Percentiles rank a stretch among this genome's conserved stretches.
These are phyloP conservation scores for Empidonax alnorum DNA, from an alignment of 2,113 vertebrate species.

Conservation along the genomic window DNA sequence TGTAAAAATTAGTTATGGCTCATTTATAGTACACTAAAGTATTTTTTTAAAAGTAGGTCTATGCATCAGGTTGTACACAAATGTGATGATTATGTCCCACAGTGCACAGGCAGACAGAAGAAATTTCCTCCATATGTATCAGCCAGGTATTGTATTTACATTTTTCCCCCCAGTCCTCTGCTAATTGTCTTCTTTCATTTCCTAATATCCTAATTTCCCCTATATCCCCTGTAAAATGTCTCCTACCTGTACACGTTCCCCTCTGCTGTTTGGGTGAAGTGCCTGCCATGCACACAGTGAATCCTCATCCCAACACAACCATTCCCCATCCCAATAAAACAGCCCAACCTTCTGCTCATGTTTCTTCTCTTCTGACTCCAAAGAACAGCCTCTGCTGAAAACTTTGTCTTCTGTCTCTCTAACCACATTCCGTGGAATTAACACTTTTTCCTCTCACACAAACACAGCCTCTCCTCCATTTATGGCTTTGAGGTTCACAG, in stretches of 20 bases:
- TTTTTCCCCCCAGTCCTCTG: not conserved
- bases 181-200: not conserved
- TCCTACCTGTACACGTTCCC: accelerated
- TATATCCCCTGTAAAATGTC: accelerated
- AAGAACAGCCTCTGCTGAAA: not conserved
- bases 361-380: not conserved
- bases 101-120: not conserved
- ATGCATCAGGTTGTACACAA: not conserved
- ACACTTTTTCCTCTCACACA: not conserved
- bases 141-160: not conserved
- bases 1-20: not conserved
- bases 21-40: not conserved
- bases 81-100: not conserved
- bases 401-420: accelerated
- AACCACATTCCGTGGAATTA: accelerated
- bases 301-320: not conserved
- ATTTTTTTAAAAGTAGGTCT: not conserved
- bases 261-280: accelerated
- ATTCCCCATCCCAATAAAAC: not conserved
- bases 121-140: not conserved
- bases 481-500: accelerated
- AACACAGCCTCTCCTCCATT: not conserved
- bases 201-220: not conserved
- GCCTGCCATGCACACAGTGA: not conserved
- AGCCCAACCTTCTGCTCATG: not conserved